These are phyloP conservation scores for Drosophila phalerata DNA, from an alignment of 2,888 invertebrate genomes.

Conservation along the genomic window DNA sequence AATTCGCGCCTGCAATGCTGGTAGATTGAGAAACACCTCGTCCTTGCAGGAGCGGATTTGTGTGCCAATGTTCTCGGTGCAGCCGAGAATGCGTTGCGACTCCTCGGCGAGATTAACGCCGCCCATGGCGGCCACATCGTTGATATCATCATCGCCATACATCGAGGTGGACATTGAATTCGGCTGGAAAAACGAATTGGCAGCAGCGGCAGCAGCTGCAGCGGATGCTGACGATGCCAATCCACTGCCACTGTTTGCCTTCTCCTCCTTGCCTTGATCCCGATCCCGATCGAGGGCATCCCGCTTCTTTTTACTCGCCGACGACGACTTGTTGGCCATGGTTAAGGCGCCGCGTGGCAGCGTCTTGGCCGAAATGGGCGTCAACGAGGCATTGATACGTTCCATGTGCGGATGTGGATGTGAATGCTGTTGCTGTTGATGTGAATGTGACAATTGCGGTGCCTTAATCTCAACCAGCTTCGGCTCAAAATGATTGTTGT, in stretches of 20 bases:
- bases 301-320: slow-evolving; percentile 91
- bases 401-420: slow-evolving; percentile 45
- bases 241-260: slow-evolving; percentile 51
- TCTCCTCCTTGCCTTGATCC: slow-evolving; percentile 70
- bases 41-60: slow-evolving; percentile 97
- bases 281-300: slow-evolving; percentile 88
- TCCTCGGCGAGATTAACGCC: slow-evolving; percentile 99
- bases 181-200: slow-evolving; percentile 87
- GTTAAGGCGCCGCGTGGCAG: slow-evolving; percentile 84
- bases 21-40: slow-evolving; percentile 93
- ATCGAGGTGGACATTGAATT: slow-evolving; percentile 86
- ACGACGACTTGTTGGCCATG: slow-evolving; percentile 87
- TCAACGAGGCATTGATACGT: slow-evolving; percentile 65
- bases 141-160: slow-evolving; percentile 97
- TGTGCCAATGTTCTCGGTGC: slow-evolving; percentile 95
- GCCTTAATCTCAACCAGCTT: slow-evolving; percentile 75
- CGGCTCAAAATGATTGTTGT: slow-evolving; percentile 73
- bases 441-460: slow-evolving; percentile 49
- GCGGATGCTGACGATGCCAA: slow-evolving; percentile 45
- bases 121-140: slow-evolving; percentile 99
- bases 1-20: slow-evolving; percentile 91
- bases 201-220: slow-evolving; percentile 79
- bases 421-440: too few species aligned
- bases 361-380: slow-evolving; percentile 71
- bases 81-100: slow-evolving; percentile 96